Evolutionary conservation across 2,888 invertebrate genomes (phyloP), one percentile per base, ranked within the genome.

Genomic region (Aradus depressus): DNA sequence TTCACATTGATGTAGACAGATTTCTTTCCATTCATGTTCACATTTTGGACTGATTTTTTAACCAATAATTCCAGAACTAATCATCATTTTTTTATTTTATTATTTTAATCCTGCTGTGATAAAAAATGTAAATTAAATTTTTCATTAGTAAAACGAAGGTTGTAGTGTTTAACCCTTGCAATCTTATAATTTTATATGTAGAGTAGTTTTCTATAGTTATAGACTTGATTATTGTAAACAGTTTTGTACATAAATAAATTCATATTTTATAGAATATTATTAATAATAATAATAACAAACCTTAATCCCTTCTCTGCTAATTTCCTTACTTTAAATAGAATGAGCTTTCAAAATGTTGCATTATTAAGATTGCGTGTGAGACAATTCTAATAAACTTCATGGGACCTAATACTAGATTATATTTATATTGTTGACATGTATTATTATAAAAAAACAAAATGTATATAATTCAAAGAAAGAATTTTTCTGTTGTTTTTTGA

Each of bases 371-470:
- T 41, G 49, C 41, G 49, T 22, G 32, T 28, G 31, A 19, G 47
- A 47, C 47, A 41, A 49, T 49, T 49, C 41, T 49, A 49, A 49
- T 49, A 49, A 42, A 49, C 41, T 47, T 49, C 41, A 49, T 49
- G 49, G 49, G 49, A 49, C 49, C 49, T 49, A 49, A 49, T 21
- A 25, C 34, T 49, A 49, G 39, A 41, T 26, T 49, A 41, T 49
- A 49, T 41, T 49, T 41, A 49, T 49, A 49, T 32, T 41, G 41
- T 49, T 49, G 41, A 49, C 32, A 23, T 41, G 39, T 49, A 35
- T 32, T 41, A 10, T 31, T 31, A 31, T 31, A 31, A 10, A 31
- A 31, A 31, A 10, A 12, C 31, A 31, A 49, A 47, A 47, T 47
- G 47, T 47, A 47, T 47, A 47, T 47, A 47, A 37, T 26, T 47